Evolutionary conservation across 2,113 vertebrate species (phyloP), one percentile per base, ranked within the genome.

Genomic region (Cephalophus harveyi): DNA sequence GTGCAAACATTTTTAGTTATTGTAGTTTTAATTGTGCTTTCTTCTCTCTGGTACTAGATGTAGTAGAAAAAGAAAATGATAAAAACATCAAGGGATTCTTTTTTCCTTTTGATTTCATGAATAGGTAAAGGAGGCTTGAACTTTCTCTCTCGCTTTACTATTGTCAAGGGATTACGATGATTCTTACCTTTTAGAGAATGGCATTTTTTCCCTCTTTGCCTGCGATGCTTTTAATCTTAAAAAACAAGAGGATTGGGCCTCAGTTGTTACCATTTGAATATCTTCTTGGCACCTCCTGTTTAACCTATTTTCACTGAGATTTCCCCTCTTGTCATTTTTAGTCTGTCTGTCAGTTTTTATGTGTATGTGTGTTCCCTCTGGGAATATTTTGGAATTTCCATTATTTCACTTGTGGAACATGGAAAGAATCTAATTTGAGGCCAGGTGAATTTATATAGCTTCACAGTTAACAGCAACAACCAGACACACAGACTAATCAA

Each of bases 51-150:
- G 71, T 87, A 50, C 40, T 88, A 82, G 89, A 87, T 97, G 50
- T 23, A 46, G 59, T 62, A 89, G 84, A 46, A 95, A 98, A 96
- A 96, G 87, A 89, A 96, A 89, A 88, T 91, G 90, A 95, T 97
- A 96, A 60, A 96, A 97, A 92, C 9, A 76, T 62, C 79, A 97
- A 96, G 78, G 87, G 90, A 87, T 89, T 96, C 85, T 40, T 91
- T 92, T 88, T 97, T 95, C 95, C 92, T 83, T 97, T 94, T 96
- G 86, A 85, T 95, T 48, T 95, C 40, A 59, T 97, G 95, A 97
- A 86, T 85, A 81, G 83, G 84, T 57, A 95, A 78, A 95, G 84
- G 55, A 76, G 27, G 54, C 76, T 94, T 81, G 81, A 55, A 81
- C 15, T 85, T 91, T 87, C 57, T 30, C 46, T 89, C 25, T 46